phyloP scores from a whole-genome alignment of 2,113 vertebrate species.

The Rutilus rutilus region DNA sequence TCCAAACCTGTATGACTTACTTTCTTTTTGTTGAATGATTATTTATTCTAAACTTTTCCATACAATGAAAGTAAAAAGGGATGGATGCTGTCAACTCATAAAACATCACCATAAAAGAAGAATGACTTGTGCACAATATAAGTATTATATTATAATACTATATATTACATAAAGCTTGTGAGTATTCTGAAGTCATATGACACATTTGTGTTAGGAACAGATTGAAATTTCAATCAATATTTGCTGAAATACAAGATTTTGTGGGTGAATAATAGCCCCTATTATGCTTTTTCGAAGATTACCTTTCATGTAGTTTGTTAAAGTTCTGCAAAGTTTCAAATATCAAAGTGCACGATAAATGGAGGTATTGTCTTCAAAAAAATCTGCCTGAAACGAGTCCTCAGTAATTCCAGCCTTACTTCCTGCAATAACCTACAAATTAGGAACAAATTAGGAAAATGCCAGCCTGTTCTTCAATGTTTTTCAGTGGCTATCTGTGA shows the following conservation, averaged over 20 bases:
- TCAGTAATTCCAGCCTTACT: too few relatives aligned
- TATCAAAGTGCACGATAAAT: too few relatives aligned
- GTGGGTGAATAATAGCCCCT: neutral
- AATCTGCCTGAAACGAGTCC: too few relatives aligned
- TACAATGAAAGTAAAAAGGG: neutral
- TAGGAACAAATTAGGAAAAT: too few relatives aligned
- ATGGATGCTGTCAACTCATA: neutral
- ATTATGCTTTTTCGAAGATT: too few relatives aligned
- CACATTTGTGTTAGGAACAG: neutral
- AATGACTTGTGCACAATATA: neutral
- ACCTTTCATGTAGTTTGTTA: too few relatives aligned
- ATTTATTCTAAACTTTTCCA: neutral
- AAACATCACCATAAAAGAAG: neutral
- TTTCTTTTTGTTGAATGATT: neutral
- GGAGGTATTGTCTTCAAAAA: too few relatives aligned
- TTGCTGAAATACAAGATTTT: neutral
- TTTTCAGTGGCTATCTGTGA: too few relatives aligned
- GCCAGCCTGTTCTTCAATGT: too few relatives aligned
- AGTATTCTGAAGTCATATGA: neutral
- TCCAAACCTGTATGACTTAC: neutral
- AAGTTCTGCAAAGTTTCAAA: too few relatives aligned
- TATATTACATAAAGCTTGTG: neutral
- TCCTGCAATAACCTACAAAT: too few relatives aligned
- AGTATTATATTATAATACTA: neutral
- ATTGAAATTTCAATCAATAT: neutral